These are phyloP conservation scores for Strigamia maritima DNA, from an alignment of 2,888 invertebrate genomes.

Conservation along the genomic window DNA sequence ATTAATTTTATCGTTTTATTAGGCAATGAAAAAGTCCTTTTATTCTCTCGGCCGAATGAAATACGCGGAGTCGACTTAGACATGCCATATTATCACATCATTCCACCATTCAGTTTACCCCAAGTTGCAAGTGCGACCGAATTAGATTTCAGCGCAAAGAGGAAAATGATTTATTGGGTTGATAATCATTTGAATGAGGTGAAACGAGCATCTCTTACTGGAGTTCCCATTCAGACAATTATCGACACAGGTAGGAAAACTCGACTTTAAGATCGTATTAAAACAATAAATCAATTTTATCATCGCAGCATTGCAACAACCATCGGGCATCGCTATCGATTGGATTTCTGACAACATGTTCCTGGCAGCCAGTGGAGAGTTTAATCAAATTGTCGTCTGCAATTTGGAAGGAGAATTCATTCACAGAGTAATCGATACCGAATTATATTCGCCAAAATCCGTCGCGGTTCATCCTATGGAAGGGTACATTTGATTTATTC, in stretches of 20 bases:
- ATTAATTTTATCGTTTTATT: conserved; percentile 21
- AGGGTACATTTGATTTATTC: conserved; percentile 51
- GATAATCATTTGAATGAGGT: conserved; percentile 73
- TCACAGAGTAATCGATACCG: conserved; percentile 54
- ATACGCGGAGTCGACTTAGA: conserved; percentile 78
- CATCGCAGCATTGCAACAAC: conserved; percentile 56
- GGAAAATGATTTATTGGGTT: conserved; percentile 71
- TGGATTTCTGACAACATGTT: conserved; percentile 75
- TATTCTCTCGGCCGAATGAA: conserved; percentile 71
- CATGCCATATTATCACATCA: conserved; percentile 71
- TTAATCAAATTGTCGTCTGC: conserved; percentile 64
- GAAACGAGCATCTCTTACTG: conserved; percentile 65
- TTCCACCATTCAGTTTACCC: conserved; percentile 74
- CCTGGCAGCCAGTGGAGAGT: conserved; percentile 62
- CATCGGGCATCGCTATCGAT: conserved; percentile 75
- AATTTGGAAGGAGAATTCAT: conserved; percentile 70
- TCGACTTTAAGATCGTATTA: background rate
- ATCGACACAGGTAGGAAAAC: conserved; percentile 64
- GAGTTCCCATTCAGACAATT: conserved; percentile 67
- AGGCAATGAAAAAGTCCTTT: conserved; percentile 74
- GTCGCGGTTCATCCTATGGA: conserved; percentile 68
- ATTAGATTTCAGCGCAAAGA: conserved; percentile 66
- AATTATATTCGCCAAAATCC: conserved; percentile 53
- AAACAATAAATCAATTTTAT: background rate
- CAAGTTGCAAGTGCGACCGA: conserved; percentile 68